These are phyloP conservation scores for Mythimna albipuncta DNA, from an alignment of 2,888 invertebrate genomes.

Conservation along the genomic window DNA sequence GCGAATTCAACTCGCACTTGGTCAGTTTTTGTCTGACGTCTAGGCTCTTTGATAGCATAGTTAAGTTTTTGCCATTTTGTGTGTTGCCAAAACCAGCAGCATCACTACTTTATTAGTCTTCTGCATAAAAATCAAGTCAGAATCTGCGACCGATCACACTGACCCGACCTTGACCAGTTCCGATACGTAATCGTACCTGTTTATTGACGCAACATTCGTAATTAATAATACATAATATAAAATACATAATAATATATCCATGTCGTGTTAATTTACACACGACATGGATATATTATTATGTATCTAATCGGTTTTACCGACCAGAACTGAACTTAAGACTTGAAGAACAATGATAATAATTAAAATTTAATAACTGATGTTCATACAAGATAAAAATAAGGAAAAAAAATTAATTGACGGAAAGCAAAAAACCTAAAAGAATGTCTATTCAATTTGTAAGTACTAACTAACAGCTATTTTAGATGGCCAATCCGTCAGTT, in stretches of 20 bases:
- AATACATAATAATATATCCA: not conserved
- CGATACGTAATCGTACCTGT: slow-evolving; percentile 23
- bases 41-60: not conserved
- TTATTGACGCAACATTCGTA: slow-evolving; percentile 23
- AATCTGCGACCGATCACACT: not conserved
- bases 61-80: not conserved
- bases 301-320: slow-evolving; percentile 1
- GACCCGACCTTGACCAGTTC: slow-evolving; percentile 51
- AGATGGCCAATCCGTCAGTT: slow-evolving; percentile 8
- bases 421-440: not conserved
- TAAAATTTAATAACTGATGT: slow-evolving; percentile 12
- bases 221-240: no score
- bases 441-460: slow-evolving; percentile 2
- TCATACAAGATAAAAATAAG: slow-evolving; percentile 3
- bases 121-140: not conserved
- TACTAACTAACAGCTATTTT: slow-evolving; percentile 24
- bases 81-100: not conserved
- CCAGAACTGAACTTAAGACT: not conserved
- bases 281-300: slow-evolving; percentile 16
- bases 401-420: slow-evolving; percentile 9
- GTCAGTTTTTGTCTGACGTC: no score
- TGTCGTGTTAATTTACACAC: no score
- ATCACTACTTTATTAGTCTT: slow-evolving; percentile 9
- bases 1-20: no score
- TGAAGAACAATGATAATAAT: slow-evolving; percentile 14